Evolutionary conservation across 2,797 vertebrate species (phyloP), one percentile per base, ranked within the genome.

Genomic region (Triplophysa yarkandensis): DNA sequence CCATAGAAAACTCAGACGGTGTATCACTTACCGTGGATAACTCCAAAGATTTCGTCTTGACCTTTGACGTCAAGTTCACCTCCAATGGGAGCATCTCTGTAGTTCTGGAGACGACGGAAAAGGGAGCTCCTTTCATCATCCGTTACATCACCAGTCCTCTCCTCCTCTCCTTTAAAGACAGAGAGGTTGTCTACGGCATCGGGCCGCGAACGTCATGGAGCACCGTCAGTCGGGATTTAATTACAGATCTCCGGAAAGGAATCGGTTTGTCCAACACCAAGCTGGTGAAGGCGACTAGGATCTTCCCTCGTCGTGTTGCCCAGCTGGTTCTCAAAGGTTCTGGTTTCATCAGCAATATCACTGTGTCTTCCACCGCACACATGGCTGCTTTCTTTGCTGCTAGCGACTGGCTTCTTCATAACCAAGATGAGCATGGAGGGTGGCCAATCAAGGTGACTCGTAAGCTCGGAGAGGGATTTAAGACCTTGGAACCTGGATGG

Each of bases 371-470:
- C 81, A 95, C 93, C 0, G 92, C 94, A 3, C 94, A 95, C 87
- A 93, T 90, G 87, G 91, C 93, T 0, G 92, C 94, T 1, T 95
- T 95, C 73, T 94, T 94, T 0, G 90, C 93, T 0, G 93, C 94
- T 64, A 94, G 93, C 43, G 86, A 90, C 54, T 95, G 94, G 94
- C 83, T 95, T 83, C 88, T 95, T 27, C 88, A 87, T 77, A 94
- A 94, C 87, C 94, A 95, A 84, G 94, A 95, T 9, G 93, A 93
- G 70, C 89, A 86, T n/a, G 94, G 94, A 0, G 94, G 94, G 1
- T 95, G 94, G 94, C 93, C 94, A 10, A 95, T 95, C 71, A 90
- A 88, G 88, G 94, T 95, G 77, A 93, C 93, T 0, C 89, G 93
- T 34, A 94, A 94, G 74, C 76, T 95, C 50, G 94, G 94, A 1